A percentile compares a stretch with the other conserved stretches of the same genome.
Conservation (phyloP, 1,140 invertebrate genomes). For the Protaetia brevitarsis region DNA sequence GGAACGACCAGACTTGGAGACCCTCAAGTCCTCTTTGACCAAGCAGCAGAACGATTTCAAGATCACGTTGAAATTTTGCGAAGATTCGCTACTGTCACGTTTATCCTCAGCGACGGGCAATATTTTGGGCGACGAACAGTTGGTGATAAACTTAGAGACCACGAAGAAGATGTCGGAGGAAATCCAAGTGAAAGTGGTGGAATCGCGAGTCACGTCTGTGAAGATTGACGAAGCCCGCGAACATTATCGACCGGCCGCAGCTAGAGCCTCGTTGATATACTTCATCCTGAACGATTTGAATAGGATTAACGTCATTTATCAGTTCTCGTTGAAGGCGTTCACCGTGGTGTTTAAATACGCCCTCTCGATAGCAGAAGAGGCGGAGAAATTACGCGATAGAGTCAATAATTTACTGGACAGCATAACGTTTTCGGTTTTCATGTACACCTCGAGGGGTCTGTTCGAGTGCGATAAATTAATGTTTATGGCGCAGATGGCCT, state of each 20-base stretch:
- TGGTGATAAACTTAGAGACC: slow-evolving; percentile 90
- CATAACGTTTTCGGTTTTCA: slow-evolving; percentile 83
- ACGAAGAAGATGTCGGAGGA: slow-evolving; percentile 91
- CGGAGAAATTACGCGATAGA: slow-evolving; percentile 67
- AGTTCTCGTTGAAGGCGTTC: slow-evolving; percentile 94
- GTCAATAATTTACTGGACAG: slow-evolving; percentile 81
- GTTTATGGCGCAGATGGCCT: slow-evolving; percentile 82
- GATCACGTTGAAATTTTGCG: slow-evolving; percentile 85
- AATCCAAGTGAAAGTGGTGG: slow-evolving; percentile 80
- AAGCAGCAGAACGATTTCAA: slow-evolving; percentile 94
- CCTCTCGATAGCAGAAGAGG: slow-evolving; percentile 65
- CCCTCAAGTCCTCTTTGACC: slow-evolving; percentile 61
- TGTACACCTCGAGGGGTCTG: slow-evolving; percentile 85
- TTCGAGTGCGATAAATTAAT: slow-evolving; percentile 94
- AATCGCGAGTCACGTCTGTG: slow-evolving; percentile 79
- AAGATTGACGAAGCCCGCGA: slow-evolving; percentile 91
- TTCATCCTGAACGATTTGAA: slow-evolving; percentile 91
- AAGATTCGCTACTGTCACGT: slow-evolving; percentile 83
- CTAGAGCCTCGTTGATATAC: slow-evolving; percentile 85
- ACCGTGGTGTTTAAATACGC: slow-evolving; percentile 90
- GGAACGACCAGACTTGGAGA: slow-evolving; percentile 88
- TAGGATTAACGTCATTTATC: slow-evolving; percentile 95
- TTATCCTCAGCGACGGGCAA: slow-evolving; percentile 86
- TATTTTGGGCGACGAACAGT: slow-evolving; percentile 83
- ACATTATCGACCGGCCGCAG: slow-evolving; percentile 80